Conservation (phyloP, 2,113 vertebrate species). For the Pampusana beccarii region DNA sequence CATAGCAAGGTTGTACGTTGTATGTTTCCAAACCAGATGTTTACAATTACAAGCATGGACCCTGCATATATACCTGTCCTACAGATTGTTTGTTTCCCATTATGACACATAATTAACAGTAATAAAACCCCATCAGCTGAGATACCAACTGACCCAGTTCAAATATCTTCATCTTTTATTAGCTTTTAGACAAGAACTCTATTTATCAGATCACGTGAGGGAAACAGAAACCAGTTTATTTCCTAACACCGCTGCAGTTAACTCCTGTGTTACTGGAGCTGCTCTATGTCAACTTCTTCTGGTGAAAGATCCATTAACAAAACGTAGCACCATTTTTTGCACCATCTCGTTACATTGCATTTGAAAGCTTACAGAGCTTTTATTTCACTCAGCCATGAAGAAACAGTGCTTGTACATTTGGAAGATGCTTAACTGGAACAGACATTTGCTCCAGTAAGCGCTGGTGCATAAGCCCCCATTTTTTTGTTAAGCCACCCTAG, state of each 20-base stretch:
- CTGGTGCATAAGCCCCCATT: neutral
- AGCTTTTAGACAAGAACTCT: neutral
- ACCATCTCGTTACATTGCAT: accelerated
- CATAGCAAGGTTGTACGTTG: neutral
- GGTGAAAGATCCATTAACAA: neutral
- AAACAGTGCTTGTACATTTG: neutral
- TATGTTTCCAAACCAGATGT: neutral
- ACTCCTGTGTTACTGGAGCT: neutral
- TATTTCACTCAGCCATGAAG: slow-evolving; percentile 6
- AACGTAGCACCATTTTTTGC: neutral
- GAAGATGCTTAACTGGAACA: neutral
- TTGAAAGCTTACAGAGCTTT: slow-evolving; percentile 3
- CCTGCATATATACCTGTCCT: neutral
- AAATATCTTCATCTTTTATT: neutral
- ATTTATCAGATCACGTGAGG: neutral
- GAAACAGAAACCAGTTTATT: neutral
- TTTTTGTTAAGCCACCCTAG: neutral
- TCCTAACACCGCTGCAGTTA: neutral
- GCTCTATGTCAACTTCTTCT: neutral
- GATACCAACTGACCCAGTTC: neutral
- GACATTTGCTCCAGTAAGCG: neutral
- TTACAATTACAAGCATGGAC: neutral
- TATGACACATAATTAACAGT: neutral
- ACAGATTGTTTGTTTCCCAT: neutral
- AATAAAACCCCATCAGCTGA: neutral